Evolutionary conservation across 2,888 invertebrate species (phyloP).

Genomic region (Eustalomyia histrio): DNA sequence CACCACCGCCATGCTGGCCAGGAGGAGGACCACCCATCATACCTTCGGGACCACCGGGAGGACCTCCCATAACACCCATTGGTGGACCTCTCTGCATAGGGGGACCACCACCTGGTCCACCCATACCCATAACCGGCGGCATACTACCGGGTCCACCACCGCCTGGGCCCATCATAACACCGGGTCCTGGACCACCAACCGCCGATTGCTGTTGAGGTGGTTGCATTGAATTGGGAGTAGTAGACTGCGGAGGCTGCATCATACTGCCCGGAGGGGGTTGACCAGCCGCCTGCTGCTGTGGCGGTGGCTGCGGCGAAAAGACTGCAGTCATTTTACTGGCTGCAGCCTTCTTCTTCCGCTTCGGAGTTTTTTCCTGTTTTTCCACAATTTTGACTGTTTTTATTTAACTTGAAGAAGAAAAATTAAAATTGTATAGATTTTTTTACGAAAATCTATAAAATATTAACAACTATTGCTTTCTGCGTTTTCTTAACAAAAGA

Average conservation of each 20-base stretch:
- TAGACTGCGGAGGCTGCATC: constrained; percentile 68
- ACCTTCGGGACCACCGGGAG: constrained; percentile 68
- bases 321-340: constrained; percentile 80
- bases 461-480: background rate
- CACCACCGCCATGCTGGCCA: constrained; percentile 80
- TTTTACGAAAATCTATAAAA: background rate
- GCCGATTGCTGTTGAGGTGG: constrained; percentile 70
- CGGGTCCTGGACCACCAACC: constrained; percentile 65
- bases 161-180: constrained; percentile 59
- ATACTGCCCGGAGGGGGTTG: constrained; percentile 66
- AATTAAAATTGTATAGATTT: background rate
- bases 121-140: constrained; percentile 70
- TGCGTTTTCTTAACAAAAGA: background rate
- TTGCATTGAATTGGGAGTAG: constrained; percentile 69
- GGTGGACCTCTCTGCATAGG: constrained; percentile 73
- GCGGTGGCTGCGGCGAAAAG: constrained; percentile 79
- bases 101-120: constrained; percentile 68
- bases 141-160: constrained; percentile 65
- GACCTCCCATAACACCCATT: constrained; percentile 68
- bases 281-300: constrained; percentile 69
- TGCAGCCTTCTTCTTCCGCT: constrained; percentile 80
- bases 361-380: constrained; percentile 79
- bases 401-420: constrained; percentile 27
- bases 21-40: constrained; percentile 72
- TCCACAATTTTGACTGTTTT: constrained; percentile 79